Conservation (phyloP, 2,888 invertebrate species). For the Polyploca ridens region DNA sequence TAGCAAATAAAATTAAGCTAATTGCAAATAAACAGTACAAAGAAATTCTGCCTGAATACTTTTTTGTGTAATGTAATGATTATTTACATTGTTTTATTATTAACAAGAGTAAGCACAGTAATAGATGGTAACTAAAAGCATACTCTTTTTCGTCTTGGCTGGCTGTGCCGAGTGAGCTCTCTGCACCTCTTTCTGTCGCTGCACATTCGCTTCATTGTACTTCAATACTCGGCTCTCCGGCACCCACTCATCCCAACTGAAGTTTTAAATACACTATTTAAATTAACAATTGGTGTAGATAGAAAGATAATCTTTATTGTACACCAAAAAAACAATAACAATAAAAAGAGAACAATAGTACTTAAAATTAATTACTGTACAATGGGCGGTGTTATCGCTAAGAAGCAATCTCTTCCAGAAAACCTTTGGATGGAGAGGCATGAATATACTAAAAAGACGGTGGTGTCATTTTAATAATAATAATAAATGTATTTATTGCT, state of each 20-base stretch:
- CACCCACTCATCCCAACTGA: conserved; percentile 96
- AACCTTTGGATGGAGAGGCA: too few species aligned
- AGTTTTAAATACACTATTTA: conserved; percentile 36
- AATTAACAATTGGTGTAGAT: too few species aligned
- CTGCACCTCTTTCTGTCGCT: conserved; percentile 93
- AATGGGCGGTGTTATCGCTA: too few species aligned
- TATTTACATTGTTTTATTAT: background rate
- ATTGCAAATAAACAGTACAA: background rate
- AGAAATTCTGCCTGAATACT: background rate
- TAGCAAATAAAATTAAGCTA: background rate
- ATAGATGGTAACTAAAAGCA: background rate
- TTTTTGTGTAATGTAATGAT: background rate
- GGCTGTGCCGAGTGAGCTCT: conserved; percentile 91
- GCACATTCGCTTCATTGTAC: conserved; percentile 94
- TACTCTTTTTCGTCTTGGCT: conserved; percentile 86
- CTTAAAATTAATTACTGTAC: too few species aligned
- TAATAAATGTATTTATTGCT: too few species aligned
- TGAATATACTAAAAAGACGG: too few species aligned
- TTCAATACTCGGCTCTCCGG: conserved; percentile 95
- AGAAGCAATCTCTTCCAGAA: too few species aligned
- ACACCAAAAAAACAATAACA: too few species aligned
- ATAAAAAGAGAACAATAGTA: too few species aligned
- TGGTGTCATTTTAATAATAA: too few species aligned
- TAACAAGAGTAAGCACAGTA: too few species aligned
- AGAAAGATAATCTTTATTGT: too few species aligned